A percentile compares a stretch with the other conserved stretches of the same genome.
Conservation (phyloP, 2,888 invertebrate genomes). For the Euphydryas editha region DNA sequence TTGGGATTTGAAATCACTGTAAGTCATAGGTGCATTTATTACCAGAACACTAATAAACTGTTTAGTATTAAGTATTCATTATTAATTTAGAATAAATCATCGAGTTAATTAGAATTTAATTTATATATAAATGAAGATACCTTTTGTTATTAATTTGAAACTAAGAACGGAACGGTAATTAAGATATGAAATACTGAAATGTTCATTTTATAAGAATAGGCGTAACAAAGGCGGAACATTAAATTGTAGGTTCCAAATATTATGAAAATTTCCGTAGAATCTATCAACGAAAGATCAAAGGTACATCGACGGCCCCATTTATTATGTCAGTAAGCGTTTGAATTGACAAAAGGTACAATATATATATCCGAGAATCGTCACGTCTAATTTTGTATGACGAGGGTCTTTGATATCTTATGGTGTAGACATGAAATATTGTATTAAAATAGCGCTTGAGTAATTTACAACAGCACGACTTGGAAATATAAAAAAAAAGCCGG, state of each 20-base stretch:
- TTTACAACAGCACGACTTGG: background rate
- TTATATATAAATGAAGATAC: too few species aligned
- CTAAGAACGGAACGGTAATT: too few species aligned
- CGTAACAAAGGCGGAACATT: background rate
- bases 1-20: too few species aligned
- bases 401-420: constrained; percentile 11
- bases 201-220: background rate
- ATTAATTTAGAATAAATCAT: too few species aligned
- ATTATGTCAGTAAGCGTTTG: background rate
- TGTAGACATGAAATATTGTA: constrained; percentile 15
- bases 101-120: too few species aligned
- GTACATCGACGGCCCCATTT: constrained; percentile 1
- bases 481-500: background rate
- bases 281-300: constrained; percentile 6
- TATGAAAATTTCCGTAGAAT: background rate
- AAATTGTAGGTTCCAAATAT: background rate
- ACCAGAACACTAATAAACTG: too few species aligned
- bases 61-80: too few species aligned
- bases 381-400: constrained; percentile 20
- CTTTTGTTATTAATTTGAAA: too few species aligned
- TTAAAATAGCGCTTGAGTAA: constrained; percentile 3
- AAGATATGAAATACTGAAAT: background rate
- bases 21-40: too few species aligned
- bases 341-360: constrained; percentile 8
- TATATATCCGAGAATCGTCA: constrained; percentile 12